Percentiles rank a stretch among this genome's conserved stretches.
These are phyloP conservation scores for Phataginus tetradactyla DNA, from an alignment of 2,797 vertebrate genomes.

Conservation along the genomic window DNA sequence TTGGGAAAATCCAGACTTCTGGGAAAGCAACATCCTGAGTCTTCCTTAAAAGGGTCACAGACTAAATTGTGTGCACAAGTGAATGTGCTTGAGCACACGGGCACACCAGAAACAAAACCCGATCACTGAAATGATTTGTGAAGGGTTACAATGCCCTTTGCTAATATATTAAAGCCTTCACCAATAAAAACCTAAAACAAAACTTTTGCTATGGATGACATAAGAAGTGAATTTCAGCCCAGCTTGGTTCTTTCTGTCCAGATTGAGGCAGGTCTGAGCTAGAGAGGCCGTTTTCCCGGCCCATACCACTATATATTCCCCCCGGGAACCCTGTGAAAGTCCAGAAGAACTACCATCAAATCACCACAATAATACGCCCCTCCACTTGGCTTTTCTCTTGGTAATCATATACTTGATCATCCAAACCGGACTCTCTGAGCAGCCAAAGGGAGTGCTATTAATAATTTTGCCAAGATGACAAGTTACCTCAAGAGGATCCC, in stretches of 20 bases:
- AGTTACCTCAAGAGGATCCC: background rate
- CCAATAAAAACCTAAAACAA: background rate
- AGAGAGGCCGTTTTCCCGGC: background rate
- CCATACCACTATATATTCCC: background rate
- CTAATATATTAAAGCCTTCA: background rate
- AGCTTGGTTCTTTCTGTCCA: background rate
- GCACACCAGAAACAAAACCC: background rate
- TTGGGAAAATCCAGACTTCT: background rate
- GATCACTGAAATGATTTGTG: background rate
- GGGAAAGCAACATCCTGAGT: background rate
- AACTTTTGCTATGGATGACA: background rate
- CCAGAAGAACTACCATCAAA: background rate
- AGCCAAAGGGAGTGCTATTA: background rate
- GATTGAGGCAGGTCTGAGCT: background rate
- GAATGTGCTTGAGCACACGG: background rate
- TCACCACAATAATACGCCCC: background rate
- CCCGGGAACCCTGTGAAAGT: background rate
- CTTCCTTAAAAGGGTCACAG: background rate
- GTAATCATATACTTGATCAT: background rate
- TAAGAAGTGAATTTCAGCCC: background rate
- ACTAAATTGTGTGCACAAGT: background rate
- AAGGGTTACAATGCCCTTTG: background rate
- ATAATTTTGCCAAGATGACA: background rate
- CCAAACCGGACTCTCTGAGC: background rate
- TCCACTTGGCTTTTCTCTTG: background rate